phyloP scores from a whole-genome alignment of 2,888 invertebrate genomes.

The Scrobipalpa costella region DNA sequence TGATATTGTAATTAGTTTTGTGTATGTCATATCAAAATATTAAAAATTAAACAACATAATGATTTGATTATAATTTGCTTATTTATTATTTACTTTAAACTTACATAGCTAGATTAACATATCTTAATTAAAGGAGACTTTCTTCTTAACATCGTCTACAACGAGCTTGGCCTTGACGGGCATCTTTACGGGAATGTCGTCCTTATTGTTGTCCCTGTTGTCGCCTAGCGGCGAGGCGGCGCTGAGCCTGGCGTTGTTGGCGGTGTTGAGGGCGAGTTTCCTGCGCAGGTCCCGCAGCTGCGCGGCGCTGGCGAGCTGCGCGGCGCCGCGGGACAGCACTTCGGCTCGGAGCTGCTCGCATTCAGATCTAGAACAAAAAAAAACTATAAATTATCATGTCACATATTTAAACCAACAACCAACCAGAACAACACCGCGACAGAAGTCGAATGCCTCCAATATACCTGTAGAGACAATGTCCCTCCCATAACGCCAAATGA shows the following conservation, averaged over 20 bases:
- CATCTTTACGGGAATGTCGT: slow-evolving; percentile 42
- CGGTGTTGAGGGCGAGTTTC: slow-evolving; percentile 50
- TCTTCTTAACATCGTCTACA: slow-evolving; percentile 65
- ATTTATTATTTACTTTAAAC: background rate
- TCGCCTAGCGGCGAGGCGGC: slow-evolving; percentile 21
- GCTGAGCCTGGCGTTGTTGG: slow-evolving; percentile 32
- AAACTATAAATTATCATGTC: too few relatives aligned
- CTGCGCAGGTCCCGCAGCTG: slow-evolving; percentile 64
- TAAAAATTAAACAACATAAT: background rate
- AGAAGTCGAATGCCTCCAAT: too few relatives aligned
- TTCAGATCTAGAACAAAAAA: slow-evolving; percentile 52
- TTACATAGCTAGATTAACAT: too few relatives aligned
- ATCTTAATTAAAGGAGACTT: slow-evolving; percentile 57
- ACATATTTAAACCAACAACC: too few relatives aligned
- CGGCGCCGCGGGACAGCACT: slow-evolving; percentile 64
- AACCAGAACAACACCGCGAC: too few relatives aligned
- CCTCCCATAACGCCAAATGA: too few relatives aligned
- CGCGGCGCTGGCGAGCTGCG: slow-evolving; percentile 63
- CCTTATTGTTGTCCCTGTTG: slow-evolving; percentile 35
- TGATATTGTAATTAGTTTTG: background rate
- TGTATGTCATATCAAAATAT: background rate
- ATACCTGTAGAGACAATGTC: too few relatives aligned
- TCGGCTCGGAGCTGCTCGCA: slow-evolving; percentile 62
- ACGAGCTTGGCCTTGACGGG: slow-evolving; percentile 38
- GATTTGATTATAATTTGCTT: background rate